Conservation (phyloP, 2,888 invertebrate genomes). For the Lasius platythorax region DNA sequence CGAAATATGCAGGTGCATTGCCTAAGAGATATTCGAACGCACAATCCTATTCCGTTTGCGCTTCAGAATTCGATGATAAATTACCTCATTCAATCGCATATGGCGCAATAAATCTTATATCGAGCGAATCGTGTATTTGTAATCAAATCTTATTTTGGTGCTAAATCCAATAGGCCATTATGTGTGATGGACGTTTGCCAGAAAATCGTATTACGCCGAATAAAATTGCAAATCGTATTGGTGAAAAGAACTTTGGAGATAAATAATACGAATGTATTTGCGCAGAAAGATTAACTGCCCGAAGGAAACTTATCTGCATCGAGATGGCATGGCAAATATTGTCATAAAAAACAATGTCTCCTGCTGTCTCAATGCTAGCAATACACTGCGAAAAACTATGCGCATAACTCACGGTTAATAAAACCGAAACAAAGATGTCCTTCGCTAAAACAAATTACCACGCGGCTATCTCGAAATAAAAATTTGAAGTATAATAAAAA, state of each 20-base stretch:
- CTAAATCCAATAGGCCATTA: slow-evolving; percentile 2
- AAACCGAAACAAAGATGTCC: neutral
- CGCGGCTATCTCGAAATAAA: neutral
- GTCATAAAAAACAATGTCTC: neutral
- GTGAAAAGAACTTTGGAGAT: neutral
- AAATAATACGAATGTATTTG: neutral
- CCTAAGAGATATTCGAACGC: neutral
- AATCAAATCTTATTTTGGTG: slow-evolving; percentile 20
- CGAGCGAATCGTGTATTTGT: neutral
- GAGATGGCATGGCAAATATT: neutral
- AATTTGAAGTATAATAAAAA: neutral
- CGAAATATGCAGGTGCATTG: neutral
- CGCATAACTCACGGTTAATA: neutral
- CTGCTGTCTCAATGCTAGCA: neutral
- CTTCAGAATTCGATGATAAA: neutral
- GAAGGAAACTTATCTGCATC: neutral
- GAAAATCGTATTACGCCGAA: neutral
- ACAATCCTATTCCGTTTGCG: neutral
- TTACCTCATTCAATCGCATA: neutral
- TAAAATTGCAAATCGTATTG: neutral
- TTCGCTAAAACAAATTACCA: neutral
- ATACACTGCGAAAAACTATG: neutral
- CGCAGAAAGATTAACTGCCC: neutral
- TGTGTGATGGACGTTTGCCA: slow-evolving; percentile 12
- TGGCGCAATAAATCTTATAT: neutral